Base-by-base conservation (phyloP, 2,888 invertebrate species). In the Doris montereyensis region DNA sequence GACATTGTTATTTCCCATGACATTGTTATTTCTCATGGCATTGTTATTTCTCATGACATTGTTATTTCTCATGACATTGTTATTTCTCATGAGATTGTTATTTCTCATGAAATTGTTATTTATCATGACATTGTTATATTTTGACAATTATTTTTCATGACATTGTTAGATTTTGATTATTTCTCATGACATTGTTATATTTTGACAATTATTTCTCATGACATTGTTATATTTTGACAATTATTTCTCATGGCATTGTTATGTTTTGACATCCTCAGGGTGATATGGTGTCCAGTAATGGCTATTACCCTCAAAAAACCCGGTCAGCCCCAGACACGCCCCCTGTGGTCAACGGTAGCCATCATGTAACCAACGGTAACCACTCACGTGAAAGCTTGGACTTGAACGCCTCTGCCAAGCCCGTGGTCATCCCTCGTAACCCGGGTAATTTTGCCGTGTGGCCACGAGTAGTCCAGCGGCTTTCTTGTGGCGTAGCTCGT, bases 231-330 rank as follows among this genome's bases (percentile, higher is more conserved):
- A 41, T 41, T 41, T 41, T 10, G 5, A 10, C 17, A 41, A 4
- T 17, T 68, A 26, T 26, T 30, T 26, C n/a, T 68, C 3, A 4
- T 67, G 26, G 13, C 78, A 78, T 17, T 41, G 52, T 41, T 41
- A 41, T 41, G 8, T 5, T 70, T 24, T 71, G 35, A 35, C 26
- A 21, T 60, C 77, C 2, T 62, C 72, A 82, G 75, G 41, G 76
- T 24, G 81, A 82, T 34, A 75, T 81, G 41, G 75, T 72, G n/a
- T 35, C 79, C 17, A 58, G 72, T 35, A 82, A 82, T 76, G 82
- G 82, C 2, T 78, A 79, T 52, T 76, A 81, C 76, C 79, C 79
- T 4, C 70, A 76, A 13, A 62, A 71, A 28, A 76, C 79, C 30
- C 67, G 76, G 17, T 79, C 79, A 21, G 79, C 79, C 21, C 79